Evolutionary conservation across 2,113 vertebrate species (phyloP).

Genomic region (Madoqua kirkii): DNA sequence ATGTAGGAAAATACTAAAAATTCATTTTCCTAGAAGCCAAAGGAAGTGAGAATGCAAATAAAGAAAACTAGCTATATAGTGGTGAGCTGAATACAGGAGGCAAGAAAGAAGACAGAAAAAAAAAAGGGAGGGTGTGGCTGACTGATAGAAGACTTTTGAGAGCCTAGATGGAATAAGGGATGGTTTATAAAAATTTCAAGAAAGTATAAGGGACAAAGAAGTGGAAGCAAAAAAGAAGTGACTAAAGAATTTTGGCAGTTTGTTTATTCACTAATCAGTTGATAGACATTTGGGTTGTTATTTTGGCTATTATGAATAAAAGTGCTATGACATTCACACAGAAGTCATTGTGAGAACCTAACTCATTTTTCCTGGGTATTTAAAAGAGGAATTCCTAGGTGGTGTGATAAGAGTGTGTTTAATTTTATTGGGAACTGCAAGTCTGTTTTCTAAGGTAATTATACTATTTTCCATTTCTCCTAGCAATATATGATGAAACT

Average conservation of each 20-base stretch:
- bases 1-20: background rate
- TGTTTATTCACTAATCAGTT: background rate
- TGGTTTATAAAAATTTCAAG: background rate
- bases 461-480: background rate
- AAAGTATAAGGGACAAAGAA: background rate
- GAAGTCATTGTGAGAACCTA: background rate
- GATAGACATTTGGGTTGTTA: background rate
- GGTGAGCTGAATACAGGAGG: background rate
- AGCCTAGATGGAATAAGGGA: background rate
- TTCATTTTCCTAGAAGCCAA: background rate
- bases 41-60: background rate
- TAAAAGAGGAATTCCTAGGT: background rate
- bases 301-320: background rate
- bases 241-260: background rate
- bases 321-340: background rate
- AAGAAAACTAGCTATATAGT: constrained; percentile 7
- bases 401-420: background rate
- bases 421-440: background rate
- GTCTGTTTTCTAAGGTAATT: background rate
- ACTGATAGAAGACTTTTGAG: background rate
- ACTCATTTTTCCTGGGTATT: background rate
- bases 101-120: background rate
- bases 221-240: constrained; percentile 6
- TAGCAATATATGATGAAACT: background rate
- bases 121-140: background rate